Evolutionary conservation across 2,888 invertebrate genomes (phyloP).

Genomic region (Crematogaster levior): DNA sequence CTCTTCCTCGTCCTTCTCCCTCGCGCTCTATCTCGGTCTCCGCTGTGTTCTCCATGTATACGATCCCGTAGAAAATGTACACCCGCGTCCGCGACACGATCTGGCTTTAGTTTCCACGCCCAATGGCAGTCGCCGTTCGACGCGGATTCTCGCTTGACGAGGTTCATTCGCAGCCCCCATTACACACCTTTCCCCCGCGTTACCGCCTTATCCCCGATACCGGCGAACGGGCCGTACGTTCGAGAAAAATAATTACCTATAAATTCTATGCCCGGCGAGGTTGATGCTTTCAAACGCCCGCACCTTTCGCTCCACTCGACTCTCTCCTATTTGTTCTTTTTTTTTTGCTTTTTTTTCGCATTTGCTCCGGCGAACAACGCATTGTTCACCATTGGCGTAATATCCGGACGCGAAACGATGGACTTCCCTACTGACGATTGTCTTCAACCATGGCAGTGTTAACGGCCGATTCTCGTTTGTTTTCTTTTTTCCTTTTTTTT

Average conservation of each 20-base stretch:
- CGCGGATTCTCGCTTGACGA: conserved; percentile 69
- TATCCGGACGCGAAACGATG: conserved; percentile 23
- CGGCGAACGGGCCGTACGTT: conserved; percentile 48
- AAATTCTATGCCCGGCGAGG: conserved; percentile 76
- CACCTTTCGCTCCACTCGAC: conserved; percentile 7
- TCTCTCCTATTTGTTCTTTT: neutral
- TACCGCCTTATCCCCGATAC: conserved; percentile 28
- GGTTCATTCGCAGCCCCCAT: conserved; percentile 62
- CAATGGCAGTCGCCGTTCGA: conserved; percentile 68
- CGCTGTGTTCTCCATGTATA: conserved; percentile 66
- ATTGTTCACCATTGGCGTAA: conserved; percentile 61
- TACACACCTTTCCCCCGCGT: conserved; percentile 20
- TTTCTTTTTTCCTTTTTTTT: conserved; percentile 23
- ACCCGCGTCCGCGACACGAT: conserved; percentile 72
- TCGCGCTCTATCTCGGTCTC: conserved; percentile 51
- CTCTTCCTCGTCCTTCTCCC: conserved; percentile 49
- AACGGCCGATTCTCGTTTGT: conserved; percentile 36
- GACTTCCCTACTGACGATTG: conserved; percentile 57
- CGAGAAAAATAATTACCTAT: conserved; percentile 83
- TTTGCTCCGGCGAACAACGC: conserved; percentile 26
- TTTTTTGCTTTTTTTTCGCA: conserved; percentile 23
- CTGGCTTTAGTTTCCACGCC: conserved; percentile 76
- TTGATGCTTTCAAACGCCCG: conserved; percentile 57
- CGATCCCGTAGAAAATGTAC: conserved; percentile 74
- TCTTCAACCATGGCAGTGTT: conserved; percentile 60